Evolutionary conservation across 30 jellyfish, hydroid and myxozoan genomes (phyloP), one percentile per base, ranked within the genome.

Genomic region (Pelagia noctiluca): DNA sequence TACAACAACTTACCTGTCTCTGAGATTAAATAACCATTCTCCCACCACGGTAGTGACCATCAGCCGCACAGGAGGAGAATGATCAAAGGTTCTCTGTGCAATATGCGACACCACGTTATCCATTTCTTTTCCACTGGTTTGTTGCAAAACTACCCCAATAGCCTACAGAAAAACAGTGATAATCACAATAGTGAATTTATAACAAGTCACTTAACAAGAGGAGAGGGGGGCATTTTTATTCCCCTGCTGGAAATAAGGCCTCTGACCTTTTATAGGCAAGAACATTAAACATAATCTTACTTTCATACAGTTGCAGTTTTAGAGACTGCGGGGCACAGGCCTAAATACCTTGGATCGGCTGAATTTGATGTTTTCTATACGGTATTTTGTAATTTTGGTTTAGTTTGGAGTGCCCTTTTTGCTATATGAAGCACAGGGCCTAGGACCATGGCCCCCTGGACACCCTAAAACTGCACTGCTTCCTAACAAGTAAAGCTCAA

Each of bases 21-120:
- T 73, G 26, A 90, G 85, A 33, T 90, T 84, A 21, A 83, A 26
- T 11, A 90, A 70, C 97, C 97, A 90, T 38, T 79, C 90, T 0
- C 97, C 97, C 26, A 85, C 89, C 0, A 90, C 89, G 8, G 76
- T 76, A 22, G 92, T 75, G 24, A 90, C 97, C 88, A 78, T 70
- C 50, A 90, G 8, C 29, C 97, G 82, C 1, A 90, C 97, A 0
- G 89, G 87, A 22, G 89, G 82, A 0, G 97, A 84, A 76, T 85
- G 95, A 76, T 90, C 97, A 60, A 90, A 90, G 32, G 97, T 90
- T 32, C 97, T 74, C 61, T 90, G 97, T 8, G 97, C 97, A 24
- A 90, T 77, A 69, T 90, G 97, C 34, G 97, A 83, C 3, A 90
- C 66, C 21, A 90, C 97, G 49, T 90, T 94, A 37, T 90, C 97